Base-by-base conservation (phyloP, 2,888 invertebrate genomes). In the Stegana nigrithorax region DNA sequence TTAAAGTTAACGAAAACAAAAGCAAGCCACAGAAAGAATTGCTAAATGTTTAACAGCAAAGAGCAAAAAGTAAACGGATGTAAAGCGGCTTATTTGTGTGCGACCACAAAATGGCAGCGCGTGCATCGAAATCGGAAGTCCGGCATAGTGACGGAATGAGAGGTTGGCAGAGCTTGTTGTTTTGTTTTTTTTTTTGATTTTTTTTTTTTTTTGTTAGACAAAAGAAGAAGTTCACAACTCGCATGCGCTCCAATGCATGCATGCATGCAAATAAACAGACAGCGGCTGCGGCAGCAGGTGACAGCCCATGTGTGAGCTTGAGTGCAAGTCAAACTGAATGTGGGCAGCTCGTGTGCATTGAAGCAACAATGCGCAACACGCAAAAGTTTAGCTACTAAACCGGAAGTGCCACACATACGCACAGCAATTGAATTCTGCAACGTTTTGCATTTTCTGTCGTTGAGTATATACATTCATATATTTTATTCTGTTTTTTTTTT, bases 71-170 rank as follows among this genome's bases (percentile, higher is more conserved):
- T 1, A 29, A 66, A 63, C 70, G 68, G 68, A 77, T 78, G 69
- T 71, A 68, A 72, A 75, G 74, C 69, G 73, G 68, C 72, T 73
- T 72, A 76, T 80, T 78, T 80, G 76, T 66, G 68, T 73, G 66
- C 51, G 57, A 65, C 75, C 78, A 67, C 75, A 63, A 55, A 61
- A 62, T 57, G 62, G 58, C 57, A n/a, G 32, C 36, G 12, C 32
- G 25, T 36, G 36, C 10, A 36, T n/a, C 42, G 6, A 42, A 42
- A 10, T n/a, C 5, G 42, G 14, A n/a, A n/a, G n/a, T n/a, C 5
- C 6, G 14, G 29, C 10, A 7, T 29, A 29, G 29, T 29, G 10
- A 29, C 29, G 29, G 29, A 29, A 29, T 29, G 29, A 29, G 10
- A 29, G 29, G n/a, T n/a, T n/a, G n/a, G n/a, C n/a, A n/a, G n/a